Evolutionary conservation across 2,888 invertebrate species (phyloP), one percentile per base, ranked within the genome.

Genomic region (Dynastes maya): DNA sequence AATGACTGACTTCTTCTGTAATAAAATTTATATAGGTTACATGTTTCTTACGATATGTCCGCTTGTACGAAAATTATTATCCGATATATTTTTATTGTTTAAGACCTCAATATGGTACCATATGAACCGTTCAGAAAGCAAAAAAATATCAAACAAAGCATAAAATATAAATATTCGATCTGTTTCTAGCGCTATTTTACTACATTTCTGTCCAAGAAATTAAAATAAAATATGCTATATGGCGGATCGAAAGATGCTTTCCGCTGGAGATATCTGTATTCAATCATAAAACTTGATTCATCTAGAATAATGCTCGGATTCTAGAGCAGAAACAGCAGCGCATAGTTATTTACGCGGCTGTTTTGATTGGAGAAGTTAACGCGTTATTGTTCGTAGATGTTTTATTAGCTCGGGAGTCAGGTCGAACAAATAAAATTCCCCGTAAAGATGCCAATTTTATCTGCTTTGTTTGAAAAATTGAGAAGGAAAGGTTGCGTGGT

Each of bases 391-490:
- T 55, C 55, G n/a, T 4, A 63, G 63, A 32, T 22, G 55, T 55
- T 55, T 55, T 55, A 55, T 55, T 55, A 55, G 55, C 63, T 63
- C 63, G 13, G 32, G 1, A 11, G 63, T 63, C 27, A 9, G 29
- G 29, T n/a, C 32, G 63, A 32, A 63, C 29, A 63, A 63, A 63
- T 63, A 63, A 63, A 63, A 32, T 13, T 32, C 11, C 13, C 29
- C 63, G 63, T 63, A 63, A 63, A 63, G 27, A 29, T 63, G 63
- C 63, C 63, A 63, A 63, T 63, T 63, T 63, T 63, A 63, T 63
- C 32, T 27, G 11, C 29, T 63, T 63, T 63, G 63, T 63, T 63
- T 63, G 27, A 22, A 55, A n/a, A 22, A 55, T 8, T n/a, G 22
- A n/a, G 55, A 55, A 45, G 45, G 45, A 11, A 45, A 11, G 45